These are phyloP conservation scores for Leucopsar rothschildi DNA, from an alignment of 2,113 vertebrate genomes.

Conservation along the genomic window DNA sequence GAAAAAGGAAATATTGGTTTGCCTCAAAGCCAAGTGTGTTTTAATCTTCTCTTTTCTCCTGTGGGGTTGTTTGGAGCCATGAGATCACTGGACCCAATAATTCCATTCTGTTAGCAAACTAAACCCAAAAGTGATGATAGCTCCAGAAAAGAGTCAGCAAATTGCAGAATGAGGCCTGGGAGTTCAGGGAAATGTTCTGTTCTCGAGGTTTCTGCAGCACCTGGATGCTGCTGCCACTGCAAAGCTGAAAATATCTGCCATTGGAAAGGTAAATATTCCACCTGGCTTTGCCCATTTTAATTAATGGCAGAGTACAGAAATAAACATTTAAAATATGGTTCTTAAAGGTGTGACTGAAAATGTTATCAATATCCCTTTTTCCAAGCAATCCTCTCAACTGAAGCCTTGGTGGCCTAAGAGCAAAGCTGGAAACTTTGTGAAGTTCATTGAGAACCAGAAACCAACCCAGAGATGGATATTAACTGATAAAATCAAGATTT, in stretches of 20 bases:
- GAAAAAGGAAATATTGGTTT: neutral
- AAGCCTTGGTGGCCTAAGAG: neutral
- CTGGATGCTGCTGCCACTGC: neutral
- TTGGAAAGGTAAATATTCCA: neutral
- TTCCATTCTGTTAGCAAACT: neutral
- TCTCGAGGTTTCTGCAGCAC: neutral
- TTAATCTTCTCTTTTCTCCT: neutral
- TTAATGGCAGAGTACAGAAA: accelerated
- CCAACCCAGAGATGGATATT: neutral
- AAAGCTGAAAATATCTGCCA: neutral
- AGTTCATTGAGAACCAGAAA: neutral
- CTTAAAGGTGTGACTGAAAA: neutral
- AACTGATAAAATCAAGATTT: neutral
- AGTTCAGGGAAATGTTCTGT: neutral
- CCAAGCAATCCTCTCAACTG: neutral
- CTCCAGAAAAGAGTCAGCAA: neutral
- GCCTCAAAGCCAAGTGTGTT: neutral
- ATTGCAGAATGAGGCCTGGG: neutral
- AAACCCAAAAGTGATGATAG: neutral
- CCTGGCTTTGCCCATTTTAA: neutral
- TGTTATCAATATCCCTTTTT: neutral
- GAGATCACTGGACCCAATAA: too few species aligned
- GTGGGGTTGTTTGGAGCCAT: neutral
- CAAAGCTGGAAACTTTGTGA: neutral
- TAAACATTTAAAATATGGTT: accelerated